phyloP scores from a whole-genome alignment of 2,797 vertebrate species.

The Echeneis naucrates region DNA sequence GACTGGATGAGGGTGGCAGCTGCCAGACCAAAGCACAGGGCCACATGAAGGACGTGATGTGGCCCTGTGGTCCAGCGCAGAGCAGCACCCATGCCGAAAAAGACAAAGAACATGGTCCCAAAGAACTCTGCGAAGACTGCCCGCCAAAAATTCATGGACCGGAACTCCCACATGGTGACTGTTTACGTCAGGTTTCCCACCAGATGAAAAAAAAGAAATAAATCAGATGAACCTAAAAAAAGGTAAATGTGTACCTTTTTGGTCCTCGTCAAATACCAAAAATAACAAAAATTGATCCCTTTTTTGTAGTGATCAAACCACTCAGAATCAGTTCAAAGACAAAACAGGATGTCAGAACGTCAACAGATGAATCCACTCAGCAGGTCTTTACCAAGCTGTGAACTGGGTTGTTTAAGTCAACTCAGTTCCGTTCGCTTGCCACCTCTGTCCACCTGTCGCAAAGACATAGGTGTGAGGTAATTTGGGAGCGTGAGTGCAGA shows the following conservation, averaged over 20 bases:
- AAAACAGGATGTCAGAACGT: constrained; percentile 46
- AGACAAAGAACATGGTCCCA: constrained; percentile 95
- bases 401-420: constrained; percentile 63
- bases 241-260: constrained; percentile 61
- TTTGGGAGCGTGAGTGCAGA: constrained; percentile 58
- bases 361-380: constrained; percentile 63
- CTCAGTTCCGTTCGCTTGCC: constrained; percentile 69
- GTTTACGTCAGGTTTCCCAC: constrained; percentile 55
- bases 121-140: constrained; percentile 95
- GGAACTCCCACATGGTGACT: constrained; percentile 93
- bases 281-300: constrained; percentile 49
- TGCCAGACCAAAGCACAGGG: constrained; percentile 93
- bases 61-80: constrained; percentile 92
- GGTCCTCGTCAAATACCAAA: constrained; percentile 52
- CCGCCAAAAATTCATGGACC: constrained; percentile 96
- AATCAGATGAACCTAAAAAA: constrained; percentile 52
- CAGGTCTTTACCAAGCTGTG: constrained; percentile 58
- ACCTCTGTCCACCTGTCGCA: constrained; percentile 77
- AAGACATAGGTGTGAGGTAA: constrained; percentile 79
- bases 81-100: constrained; percentile 93
- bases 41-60: constrained; percentile 89
- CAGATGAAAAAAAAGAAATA: constrained; percentile 34
- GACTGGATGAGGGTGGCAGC: constrained; percentile 93
- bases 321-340: constrained; percentile 53
- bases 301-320: constrained; percentile 59